Evolutionary conservation across 2,113 vertebrate species (phyloP).

Genomic region (Epinephelus moara): DNA sequence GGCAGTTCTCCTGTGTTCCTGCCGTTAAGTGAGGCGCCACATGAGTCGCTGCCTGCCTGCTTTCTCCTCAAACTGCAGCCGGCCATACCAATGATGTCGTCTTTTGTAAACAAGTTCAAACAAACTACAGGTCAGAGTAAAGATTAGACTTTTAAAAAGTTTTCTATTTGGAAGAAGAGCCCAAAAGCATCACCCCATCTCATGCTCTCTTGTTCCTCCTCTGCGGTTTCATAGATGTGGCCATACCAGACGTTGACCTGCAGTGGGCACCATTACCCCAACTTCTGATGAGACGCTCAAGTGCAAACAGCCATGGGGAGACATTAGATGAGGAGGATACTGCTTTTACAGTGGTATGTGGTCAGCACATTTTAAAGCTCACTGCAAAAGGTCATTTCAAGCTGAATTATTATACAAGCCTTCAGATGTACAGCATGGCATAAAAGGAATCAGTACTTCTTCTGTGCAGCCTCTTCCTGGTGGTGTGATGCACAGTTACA

Average conservation of each 20-base stretch:
- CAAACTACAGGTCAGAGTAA: conserved; percentile 82
- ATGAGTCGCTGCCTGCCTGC: conserved; percentile 80
- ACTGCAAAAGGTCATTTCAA: neutral
- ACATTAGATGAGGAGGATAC: conserved; percentile 40
- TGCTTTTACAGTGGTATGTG: conserved; percentile 72
- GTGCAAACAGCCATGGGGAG: conserved; percentile 18
- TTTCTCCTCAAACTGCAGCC: conserved; percentile 87
- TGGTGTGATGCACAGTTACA: conserved; percentile 82
- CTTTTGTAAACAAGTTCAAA: conserved; percentile 80
- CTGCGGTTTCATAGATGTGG: conserved; percentile 42
- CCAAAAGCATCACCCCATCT: neutral
- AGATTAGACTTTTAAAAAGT: neutral
- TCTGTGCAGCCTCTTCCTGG: conserved; percentile 82
- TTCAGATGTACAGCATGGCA: neutral
- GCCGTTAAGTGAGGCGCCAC: conserved; percentile 70
- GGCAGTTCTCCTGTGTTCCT: conserved; percentile 79
- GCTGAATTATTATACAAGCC: neutral
- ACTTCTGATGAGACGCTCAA: conserved; percentile 63
- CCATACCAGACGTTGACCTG: conserved; percentile 73
- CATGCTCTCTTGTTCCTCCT: neutral
- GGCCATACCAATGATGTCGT: conserved; percentile 77
- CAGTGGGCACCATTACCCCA: conserved; percentile 81
- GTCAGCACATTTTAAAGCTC: neutral
- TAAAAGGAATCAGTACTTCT: neutral
- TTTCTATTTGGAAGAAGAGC: neutral